Base-by-base conservation (phyloP, 2,113 vertebrate species). In the Thamnophis sirtalis region DNA sequence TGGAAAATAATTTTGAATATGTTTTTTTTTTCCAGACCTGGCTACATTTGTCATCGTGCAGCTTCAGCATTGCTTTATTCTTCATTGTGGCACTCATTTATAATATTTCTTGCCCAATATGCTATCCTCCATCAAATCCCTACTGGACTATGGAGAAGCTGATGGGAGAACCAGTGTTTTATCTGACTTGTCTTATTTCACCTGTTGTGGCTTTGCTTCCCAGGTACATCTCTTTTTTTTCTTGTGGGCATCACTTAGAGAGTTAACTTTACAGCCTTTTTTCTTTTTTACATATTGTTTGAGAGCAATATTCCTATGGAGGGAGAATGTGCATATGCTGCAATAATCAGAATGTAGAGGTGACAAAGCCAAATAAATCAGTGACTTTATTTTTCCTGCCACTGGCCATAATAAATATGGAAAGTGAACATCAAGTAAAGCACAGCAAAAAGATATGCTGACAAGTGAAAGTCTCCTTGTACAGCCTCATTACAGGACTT, bases 131-230 rank as follows among this genome's bases (percentile, higher is more conserved):
- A 5, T 99, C 99, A 55, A 99, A 99, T 97, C 98, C 99, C 1
- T 99, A 99, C 96, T 99, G 99, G 99, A 99, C 98, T 87, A 98
- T 99, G 97, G 98, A 99, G 95, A 98, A 95, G 48, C 96, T 99
- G 33, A 97, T 99, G 97, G 97, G 97, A 91, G 98, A 99, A 92
- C 98, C 99, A 0, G 90, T 98, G 90, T 99, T 99, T 96, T 99
- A 99, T 97, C 96, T 99, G 95, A 98, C 98, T 56, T 99, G 98
- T 89, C 90, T 98, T 95, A 87, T 99, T 95, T 98, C 98, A 0
- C 99, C 99, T 4, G 90, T 98, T 0, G 87, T 98, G 0, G 99
- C 99, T 0, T 97, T 99, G 90, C 97, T 99, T 94, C 99, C 99
- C 93, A 98, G 99, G 99, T 99, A 97, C 95, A 80, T 93, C 28